These are phyloP conservation scores for Cromileptes altivelis DNA, from an alignment of 2,113 vertebrate species.

Conservation along the genomic window DNA sequence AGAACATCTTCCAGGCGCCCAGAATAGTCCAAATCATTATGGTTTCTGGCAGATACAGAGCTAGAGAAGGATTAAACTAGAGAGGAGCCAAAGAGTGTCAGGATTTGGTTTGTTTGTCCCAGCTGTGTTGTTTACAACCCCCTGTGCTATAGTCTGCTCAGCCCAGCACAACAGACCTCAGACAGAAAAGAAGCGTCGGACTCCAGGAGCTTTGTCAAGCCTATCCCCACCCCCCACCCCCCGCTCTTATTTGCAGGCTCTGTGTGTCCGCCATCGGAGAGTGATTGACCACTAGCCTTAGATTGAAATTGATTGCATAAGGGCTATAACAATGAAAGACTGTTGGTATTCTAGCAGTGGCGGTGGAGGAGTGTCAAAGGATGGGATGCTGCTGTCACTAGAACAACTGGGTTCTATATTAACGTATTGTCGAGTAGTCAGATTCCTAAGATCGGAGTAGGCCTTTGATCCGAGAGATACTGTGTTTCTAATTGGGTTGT, in stretches of 20 bases:
- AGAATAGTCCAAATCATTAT: slow-evolving; percentile 66
- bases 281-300: slow-evolving; percentile 77
- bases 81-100: slow-evolving; percentile 62
- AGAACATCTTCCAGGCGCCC: slow-evolving; percentile 51
- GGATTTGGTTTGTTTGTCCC: slow-evolving; percentile 66
- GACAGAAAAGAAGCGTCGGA: slow-evolving; percentile 36
- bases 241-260: slow-evolving; percentile 68
- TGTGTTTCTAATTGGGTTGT: slow-evolving; percentile 77
- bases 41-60: slow-evolving; percentile 58
- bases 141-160: slow-evolving; percentile 38
- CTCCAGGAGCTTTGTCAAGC: slow-evolving; percentile 57
- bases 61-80: slow-evolving; percentile 61
- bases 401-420: slow-evolving; percentile 72
- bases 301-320: slow-evolving; percentile 83
- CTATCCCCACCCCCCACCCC: slow-evolving; percentile 26
- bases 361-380: slow-evolving; percentile 58
- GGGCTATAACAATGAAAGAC: slow-evolving; percentile 73
- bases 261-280: slow-evolving; percentile 54
- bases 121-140: slow-evolving; percentile 67
- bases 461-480: slow-evolving; percentile 74
- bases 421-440: slow-evolving; percentile 71
- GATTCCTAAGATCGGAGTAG: slow-evolving; percentile 53
- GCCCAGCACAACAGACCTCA: slow-evolving; percentile 40
- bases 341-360: slow-evolving; percentile 70
- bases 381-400: slow-evolving; percentile 69